A percentile compares a stretch with the other conserved stretches of the same genome.
Evolutionary conservation across 2,888 invertebrate species (phyloP).

Genomic region (Ormia ochracea): DNA sequence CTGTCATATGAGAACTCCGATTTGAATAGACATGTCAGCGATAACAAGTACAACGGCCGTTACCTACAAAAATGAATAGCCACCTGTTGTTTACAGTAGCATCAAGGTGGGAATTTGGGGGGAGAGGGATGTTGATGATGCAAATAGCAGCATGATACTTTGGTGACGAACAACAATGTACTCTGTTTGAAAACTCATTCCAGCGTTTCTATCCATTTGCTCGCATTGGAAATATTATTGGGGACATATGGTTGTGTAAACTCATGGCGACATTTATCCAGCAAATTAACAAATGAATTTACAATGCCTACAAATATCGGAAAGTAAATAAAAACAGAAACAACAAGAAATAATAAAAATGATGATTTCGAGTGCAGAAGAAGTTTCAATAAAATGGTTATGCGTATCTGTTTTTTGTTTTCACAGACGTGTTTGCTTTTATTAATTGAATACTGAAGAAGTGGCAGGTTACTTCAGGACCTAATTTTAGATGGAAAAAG

Average conservation of each 20-base stretch:
- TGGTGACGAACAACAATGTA: not conserved
- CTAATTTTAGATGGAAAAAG: not conserved
- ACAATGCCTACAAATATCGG: conserved; percentile 48
- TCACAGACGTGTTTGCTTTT: conserved; percentile 14
- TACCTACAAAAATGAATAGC: conserved; percentile 3
- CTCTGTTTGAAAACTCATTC: not conserved
- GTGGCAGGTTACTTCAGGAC: not conserved
- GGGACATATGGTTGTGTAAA: conserved; percentile 59
- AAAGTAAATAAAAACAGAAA: conserved; percentile 11
- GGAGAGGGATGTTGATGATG: conserved; percentile 9
- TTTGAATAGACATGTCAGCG: conserved; percentile 25
- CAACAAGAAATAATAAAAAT: not conserved
- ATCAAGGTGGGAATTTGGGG: not conserved
- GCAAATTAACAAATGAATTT: conserved; percentile 67
- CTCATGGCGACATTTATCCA: conserved; percentile 65
- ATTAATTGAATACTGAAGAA: conserved; percentile 35
- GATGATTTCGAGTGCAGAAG: not conserved
- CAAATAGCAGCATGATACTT: conserved; percentile 14
- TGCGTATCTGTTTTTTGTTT: conserved; percentile 38
- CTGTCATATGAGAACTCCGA: conserved; percentile 14
- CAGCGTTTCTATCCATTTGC: not conserved
- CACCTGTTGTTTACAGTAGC: conserved; percentile 42
- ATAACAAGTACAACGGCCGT: conserved; percentile 5
- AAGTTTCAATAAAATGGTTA: not conserved
- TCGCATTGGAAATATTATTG: conserved; percentile 29